Percentiles rank a stretch among this genome's conserved stretches.
These are phyloP conservation scores for Aspidiotus destructor DNA, from an alignment of 2,888 invertebrate species.

Conservation along the genomic window DNA sequence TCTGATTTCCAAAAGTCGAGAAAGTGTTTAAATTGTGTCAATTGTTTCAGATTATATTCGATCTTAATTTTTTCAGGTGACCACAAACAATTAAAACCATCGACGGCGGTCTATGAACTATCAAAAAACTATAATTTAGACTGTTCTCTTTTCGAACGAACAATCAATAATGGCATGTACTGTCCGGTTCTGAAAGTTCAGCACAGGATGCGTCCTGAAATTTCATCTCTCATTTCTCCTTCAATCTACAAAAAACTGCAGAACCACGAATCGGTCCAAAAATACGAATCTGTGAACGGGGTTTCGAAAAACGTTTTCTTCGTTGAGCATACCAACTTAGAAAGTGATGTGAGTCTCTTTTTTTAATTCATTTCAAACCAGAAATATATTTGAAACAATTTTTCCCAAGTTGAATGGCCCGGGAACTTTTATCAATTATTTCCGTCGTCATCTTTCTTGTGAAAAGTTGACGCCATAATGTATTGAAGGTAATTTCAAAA, in stretches of 20 bases:
- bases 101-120: constrained; percentile 44
- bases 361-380: neutral
- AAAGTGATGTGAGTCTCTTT: constrained; percentile 46
- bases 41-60: neutral
- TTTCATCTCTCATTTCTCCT: constrained; percentile 46
- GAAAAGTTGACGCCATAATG: too few relatives aligned
- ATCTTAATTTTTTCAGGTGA: constrained; percentile 51
- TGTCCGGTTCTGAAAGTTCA: constrained; percentile 45
- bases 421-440: too few relatives aligned
- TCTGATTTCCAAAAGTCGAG: too few relatives aligned
- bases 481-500: too few relatives aligned
- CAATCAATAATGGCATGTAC: constrained; percentile 44
- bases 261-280: constrained; percentile 50
- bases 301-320: constrained; percentile 58
- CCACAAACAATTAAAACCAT: constrained; percentile 70
- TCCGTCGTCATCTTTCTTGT: too few relatives aligned
- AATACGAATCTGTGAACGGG: constrained; percentile 52
- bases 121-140: constrained; percentile 45
- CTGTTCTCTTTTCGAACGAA: constrained; percentile 48
- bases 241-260: constrained; percentile 55
- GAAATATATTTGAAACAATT: neutral
- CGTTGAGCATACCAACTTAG: constrained; percentile 51
- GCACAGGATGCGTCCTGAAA: constrained; percentile 48
- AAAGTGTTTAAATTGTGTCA: too few relatives aligned
- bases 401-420: too few relatives aligned